Evolutionary conservation across 37 sponge, comb jelly and placozoan genomes (phyloP), one percentile per base, ranked within the genome.

Genomic region (Cladorhizidae sp.): DNA sequence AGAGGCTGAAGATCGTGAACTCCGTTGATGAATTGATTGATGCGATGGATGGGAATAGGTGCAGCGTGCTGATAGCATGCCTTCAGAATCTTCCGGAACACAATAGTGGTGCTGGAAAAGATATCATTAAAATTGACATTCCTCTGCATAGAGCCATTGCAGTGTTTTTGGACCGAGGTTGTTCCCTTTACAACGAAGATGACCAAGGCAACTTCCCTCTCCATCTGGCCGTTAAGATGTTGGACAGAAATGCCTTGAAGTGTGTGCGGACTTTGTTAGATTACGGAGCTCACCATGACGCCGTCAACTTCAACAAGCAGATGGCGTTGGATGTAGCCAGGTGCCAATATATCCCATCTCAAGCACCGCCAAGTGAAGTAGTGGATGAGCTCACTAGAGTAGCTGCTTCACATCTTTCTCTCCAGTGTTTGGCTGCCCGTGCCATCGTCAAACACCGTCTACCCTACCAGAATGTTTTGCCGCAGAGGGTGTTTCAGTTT

Each of bases 201-300:
- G 70, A 55, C 15, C 58, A 80, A 0, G 80, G 89, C 2, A 85
- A 88, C 67, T 92, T 88, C 59, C 89, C 93, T 25, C 89, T 92
- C 45, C 93, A 92, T 55, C 55, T 80, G 20, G 93, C 93, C 0
- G 93, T 88, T 21, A 54, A 68, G 59, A 73, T 92, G 43, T 69
- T 74, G 64, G 78, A 84, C 28, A 61, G 74, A 52, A 52, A 68
- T 31, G 89, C 93, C 51, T 33, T 54, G 0, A 31, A 78, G 29
- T 85, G 89, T 52, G 42, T 88, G 0, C 55, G 55, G 52, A 73
- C 77, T 8, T 61, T 92, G 54, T 21, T 88, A 0, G 82, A 88
- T 40, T 76, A 80, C 42, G 93, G 93, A 21, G 88, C 89, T 23
- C 93, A 82, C 21, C 37, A 78, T 12, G 87, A 83, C 73, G 93